Evolutionary conservation across 2,113 vertebrate genomes (phyloP), one percentile per base, ranked within the genome.

Genomic region (Theristicus caerulescens): DNA sequence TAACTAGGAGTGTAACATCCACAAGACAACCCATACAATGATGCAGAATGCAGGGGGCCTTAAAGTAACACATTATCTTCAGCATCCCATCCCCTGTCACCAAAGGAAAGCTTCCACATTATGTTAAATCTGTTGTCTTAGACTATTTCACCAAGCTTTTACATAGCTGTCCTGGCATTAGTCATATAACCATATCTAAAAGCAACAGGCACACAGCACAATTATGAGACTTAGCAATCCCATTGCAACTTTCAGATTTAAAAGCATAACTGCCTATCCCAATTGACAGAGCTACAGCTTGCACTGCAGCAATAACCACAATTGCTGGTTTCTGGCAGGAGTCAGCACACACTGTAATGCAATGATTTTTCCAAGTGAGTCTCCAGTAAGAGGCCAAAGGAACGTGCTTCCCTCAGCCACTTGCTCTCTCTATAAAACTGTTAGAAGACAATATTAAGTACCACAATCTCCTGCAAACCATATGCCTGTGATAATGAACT

Each of bases 11-110:
- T 3, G 5, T 6, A 54, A 74, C 11, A 58, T 11, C 40, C 29
- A 42, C 36, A 73, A 61, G 36, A 84, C 9, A 65, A 67, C 13
- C 6, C 0, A 0, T 31, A 38, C 54, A 6, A 51, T 2, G 4
- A 77, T 7, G 4, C 10, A 71, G 38, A 90, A 87, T 0, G 2
- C 11, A 52, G 15, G 12, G 16, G 15, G 24, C 77, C 38, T 82
- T 67, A 34, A 77, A 47, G 24, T 16, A 78, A 65, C 32, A 65
- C 2, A 11, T 7, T 15, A 22, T 10, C 42, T 36, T 86, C 51
- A 83, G 55, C 3, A 54, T 25, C 11, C 16, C 34, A 42, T 8
- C 6, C 27, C 18, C 21, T 19, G 18, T 10, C 34, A 77, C 11
- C 1, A 7, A 74, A 89, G 25, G 3, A 51, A 51, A n/a, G 9